Base-by-base conservation (phyloP, 2,888 invertebrate genomes). In the Drosophila picticornis region DNA sequence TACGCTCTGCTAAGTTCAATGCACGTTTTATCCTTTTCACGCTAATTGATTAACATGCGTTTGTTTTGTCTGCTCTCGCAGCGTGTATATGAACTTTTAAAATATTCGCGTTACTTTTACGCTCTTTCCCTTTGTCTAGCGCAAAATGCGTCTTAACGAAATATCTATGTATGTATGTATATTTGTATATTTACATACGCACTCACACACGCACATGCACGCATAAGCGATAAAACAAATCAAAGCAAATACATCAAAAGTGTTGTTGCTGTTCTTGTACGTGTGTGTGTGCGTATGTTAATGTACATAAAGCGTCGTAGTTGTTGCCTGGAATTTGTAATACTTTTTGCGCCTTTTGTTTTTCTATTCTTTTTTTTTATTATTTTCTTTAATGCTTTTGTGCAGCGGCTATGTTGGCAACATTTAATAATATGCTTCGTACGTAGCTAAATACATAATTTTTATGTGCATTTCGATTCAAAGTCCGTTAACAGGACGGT, bases 21-120 rank as follows among this genome's bases (percentile, higher is more conserved):
- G 85, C 51, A 74, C 84, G 83, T 72, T 83, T 83, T 81, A 90
- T 90, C 83, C 86, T 86, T 87, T 77, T 87, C 77, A 82, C 22
- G 16, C 67, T 85, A 80, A 83, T 75, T 73, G 58, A 85, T 85
- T 85, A 74, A 59, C 67, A 83, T 78, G 57, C 83, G 69, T 60
- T 57, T 55, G 27, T 57, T 56, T 65, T 62, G n/a, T 31, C 46
- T 36, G 53, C 58, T 51, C 31, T 64, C 58, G 56, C 52, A 64
- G 52, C 58, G 83, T 86, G 88, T 84, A 71, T 76, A 65, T 91
- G 91, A 89, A 90, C 88, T 88, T 90, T 91, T 74, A 82, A 90
- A 70, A 77, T 89, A 88, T 88, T 74, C 90, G 65, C 57, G 40
- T 56, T 65, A 60, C 64, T 61, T 64, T 40, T 56, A 46, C 46